These are phyloP conservation scores for Drosophila macrospina DNA, from an alignment of 2,888 invertebrate genomes.

Conservation along the genomic window DNA sequence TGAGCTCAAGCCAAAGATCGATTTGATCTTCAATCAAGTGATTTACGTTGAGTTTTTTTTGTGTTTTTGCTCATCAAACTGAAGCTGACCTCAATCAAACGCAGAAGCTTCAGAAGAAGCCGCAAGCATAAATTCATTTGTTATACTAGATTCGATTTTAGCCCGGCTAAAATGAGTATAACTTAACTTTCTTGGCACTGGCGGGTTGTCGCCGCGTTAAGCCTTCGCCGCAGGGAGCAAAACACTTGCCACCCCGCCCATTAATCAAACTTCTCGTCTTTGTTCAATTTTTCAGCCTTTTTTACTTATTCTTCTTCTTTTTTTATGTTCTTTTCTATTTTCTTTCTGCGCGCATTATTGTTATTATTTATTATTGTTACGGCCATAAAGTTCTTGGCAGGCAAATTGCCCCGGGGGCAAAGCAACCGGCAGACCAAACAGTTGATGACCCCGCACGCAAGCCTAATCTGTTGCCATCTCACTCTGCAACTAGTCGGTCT, in stretches of 20 bases:
- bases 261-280: conserved; percentile 58
- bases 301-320: neutral
- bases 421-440: conserved; percentile 14
- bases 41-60: conserved; percentile 20
- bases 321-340: conserved; percentile 28
- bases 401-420: conserved; percentile 15
- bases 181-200: conserved; percentile 34
- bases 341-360: conserved; percentile 40
- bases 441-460: conserved; percentile 63
- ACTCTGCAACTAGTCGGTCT: conserved; percentile 7
- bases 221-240: conserved; percentile 37
- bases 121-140: conserved; percentile 31
- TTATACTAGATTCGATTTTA: conserved; percentile 29
- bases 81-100: conserved; percentile 43
- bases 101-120: conserved; percentile 17
- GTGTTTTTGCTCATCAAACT: conserved; percentile 29
- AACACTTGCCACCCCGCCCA: conserved; percentile 34
- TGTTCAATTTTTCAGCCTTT: conserved; percentile 39
- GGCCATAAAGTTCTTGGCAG: conserved; percentile 49
- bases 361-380: conserved; percentile 57
- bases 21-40: conserved; percentile 35
- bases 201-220: conserved; percentile 20
- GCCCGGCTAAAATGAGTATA: conserved; percentile 13
- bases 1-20: conserved; percentile 6
- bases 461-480: conserved; percentile 21